A percentile compares a stretch with the other conserved stretches of the same genome.
Conservation (phyloP, 1,140 invertebrate species). For the Chrysomallon squamiferum region DNA sequence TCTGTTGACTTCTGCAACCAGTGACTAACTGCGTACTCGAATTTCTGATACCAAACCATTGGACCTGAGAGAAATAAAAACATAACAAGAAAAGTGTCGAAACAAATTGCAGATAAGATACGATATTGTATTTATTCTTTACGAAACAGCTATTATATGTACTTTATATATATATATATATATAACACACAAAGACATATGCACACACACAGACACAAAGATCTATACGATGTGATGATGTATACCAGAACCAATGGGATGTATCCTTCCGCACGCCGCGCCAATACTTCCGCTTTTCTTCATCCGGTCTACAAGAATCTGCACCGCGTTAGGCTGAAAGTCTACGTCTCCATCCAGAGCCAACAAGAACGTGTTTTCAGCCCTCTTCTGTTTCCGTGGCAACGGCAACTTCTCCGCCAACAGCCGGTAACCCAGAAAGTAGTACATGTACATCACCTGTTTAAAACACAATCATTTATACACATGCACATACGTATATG, state of each 20-base stretch:
- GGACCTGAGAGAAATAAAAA: slow-evolving; percentile 51
- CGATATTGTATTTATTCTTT: background rate
- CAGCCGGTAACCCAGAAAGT: slow-evolving; percentile 65
- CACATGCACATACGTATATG: background rate
- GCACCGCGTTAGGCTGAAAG: slow-evolving; percentile 67
- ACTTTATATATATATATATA: too few relatives aligned
- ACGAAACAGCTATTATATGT: background rate
- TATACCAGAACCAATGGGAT: slow-evolving; percentile 63
- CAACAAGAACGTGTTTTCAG: slow-evolving; percentile 68
- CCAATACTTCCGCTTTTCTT: slow-evolving; percentile 67
- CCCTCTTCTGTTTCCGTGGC: slow-evolving; percentile 85
- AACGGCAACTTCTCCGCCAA: slow-evolving; percentile 65
- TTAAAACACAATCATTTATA: too few relatives aligned
- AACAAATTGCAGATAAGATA: background rate
- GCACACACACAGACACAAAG: too few relatives aligned
- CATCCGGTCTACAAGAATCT: slow-evolving; percentile 68
- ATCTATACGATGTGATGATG: too few relatives aligned
- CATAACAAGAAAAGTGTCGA: background rate
- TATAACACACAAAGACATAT: too few relatives aligned
- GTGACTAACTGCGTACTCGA: slow-evolving; percentile 73
- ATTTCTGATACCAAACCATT: slow-evolving; percentile 73
- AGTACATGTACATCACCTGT: slow-evolving; percentile 99
- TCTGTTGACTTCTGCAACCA: slow-evolving; percentile 74
- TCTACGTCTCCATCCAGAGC: slow-evolving; percentile 64
- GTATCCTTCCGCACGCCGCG: slow-evolving; percentile 69